Percentiles rank a stretch among this genome's conserved stretches.
These are phyloP conservation scores for Dasyurus viverrinus DNA, from an alignment of 2,113 vertebrate species.

Conservation along the genomic window DNA sequence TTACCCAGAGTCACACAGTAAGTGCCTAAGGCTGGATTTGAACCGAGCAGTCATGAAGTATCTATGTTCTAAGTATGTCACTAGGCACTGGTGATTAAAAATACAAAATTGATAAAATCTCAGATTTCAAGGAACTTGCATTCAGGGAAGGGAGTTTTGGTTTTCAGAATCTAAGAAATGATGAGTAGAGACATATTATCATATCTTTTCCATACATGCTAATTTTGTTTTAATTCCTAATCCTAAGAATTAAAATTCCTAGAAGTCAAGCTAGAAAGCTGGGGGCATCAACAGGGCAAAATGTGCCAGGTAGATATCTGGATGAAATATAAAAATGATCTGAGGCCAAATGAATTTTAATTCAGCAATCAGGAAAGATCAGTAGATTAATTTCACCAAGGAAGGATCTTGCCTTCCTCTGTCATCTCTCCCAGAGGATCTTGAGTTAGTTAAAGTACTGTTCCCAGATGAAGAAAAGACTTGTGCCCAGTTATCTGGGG, in stretches of 20 bases:
- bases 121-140: not conserved
- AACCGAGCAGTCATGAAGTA: not conserved
- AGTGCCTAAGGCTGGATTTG: not conserved
- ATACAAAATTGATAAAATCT: not conserved
- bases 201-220: not conserved
- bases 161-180: not conserved
- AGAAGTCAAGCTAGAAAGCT: not conserved
- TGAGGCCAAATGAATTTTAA: too few species aligned
- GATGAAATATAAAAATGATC: not conserved
- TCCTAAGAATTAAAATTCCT: not conserved
- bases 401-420: too few species aligned
- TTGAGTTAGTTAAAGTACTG: not conserved
- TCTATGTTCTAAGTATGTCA: not conserved
- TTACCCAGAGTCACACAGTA: not conserved
- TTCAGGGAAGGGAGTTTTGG: not conserved
- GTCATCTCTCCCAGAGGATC: too few species aligned
- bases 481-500: not conserved
- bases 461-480: not conserved
- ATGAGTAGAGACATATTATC: not conserved
- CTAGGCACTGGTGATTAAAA: not conserved
- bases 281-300: not conserved
- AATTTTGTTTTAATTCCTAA: too few species aligned
- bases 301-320: not conserved
- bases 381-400: not conserved
- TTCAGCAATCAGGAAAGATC: not conserved